Evolutionary conservation across 2,797 vertebrate genomes (phyloP), one percentile per base, ranked within the genome.

Genomic region (Gila robusta): DNA sequence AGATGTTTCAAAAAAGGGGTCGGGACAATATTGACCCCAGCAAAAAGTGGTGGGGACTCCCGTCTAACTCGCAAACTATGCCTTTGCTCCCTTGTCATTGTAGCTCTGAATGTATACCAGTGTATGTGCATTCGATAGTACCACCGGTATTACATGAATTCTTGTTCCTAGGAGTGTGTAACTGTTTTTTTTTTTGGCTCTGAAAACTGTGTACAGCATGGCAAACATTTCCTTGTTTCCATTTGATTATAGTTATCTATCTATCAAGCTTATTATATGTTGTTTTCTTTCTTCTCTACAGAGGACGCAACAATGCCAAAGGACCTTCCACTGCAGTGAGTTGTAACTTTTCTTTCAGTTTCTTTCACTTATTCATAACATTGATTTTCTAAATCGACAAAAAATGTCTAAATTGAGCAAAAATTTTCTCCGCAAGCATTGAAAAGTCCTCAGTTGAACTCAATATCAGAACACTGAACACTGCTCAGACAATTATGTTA

Each of bases 241-340:
- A 17, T 23, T 59, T 87, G 44, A 69, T 71, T 41, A 82, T 85
- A 23, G 0, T 80, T 6, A 85, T 77, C 28, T 6, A 86, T 72
- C 37, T 39, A 19, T 44, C 8, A 64, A 54, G n/a, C 12, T 23
- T 78, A 35, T 66, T 74, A 77, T 52, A 4, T 90, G 59, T 6
- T 5, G n/a, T 89, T 78, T 49, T 12, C 72, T 66, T 86, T 89
- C 69, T 91, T 88, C 80, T 28, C 96, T 96, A 86, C 95, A 99
- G 98, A 95, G 98, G 98, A 90, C 96, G 98, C 93, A 98, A 97
- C 95, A 97, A 95, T 94, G 97, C 95, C 93, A 99, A 98, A 97
- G 96, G 96, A 91, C 96, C 96, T 88, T 95, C 95, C 71, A 93
- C 97, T 91, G 93, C 96, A 78, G 98, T 99, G 93, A 98, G 98